Percentiles rank a stretch among this genome's conserved stretches.
phyloP scores from a whole-genome alignment of 1,140 invertebrate species.

The Dinoponera quadriceps region DNA sequence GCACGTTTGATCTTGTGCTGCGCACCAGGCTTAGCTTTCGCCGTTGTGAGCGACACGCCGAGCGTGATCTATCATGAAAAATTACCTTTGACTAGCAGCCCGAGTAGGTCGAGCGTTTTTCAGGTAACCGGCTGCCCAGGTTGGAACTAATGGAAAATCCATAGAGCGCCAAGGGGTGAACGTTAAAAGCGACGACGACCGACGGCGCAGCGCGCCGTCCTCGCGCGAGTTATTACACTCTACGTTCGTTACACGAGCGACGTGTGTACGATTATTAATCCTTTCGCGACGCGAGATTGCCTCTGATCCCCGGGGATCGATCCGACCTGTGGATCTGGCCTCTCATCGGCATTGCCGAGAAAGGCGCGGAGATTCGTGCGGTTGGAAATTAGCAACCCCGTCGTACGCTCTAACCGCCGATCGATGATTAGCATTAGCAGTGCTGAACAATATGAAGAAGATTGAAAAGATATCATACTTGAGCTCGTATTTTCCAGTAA shows the following conservation, averaged over 20 bases:
- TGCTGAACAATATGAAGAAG: too few species aligned
- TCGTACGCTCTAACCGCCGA: too few species aligned
- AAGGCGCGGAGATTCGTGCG: not conserved
- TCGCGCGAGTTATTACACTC: constrained; percentile 30
- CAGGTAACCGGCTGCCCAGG: constrained; percentile 70
- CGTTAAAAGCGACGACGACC: constrained; percentile 80
- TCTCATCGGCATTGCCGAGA: not conserved
- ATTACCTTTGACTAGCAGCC: constrained; percentile 85
- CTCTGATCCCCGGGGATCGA: not conserved
- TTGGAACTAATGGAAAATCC: constrained; percentile 83
- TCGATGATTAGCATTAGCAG: too few species aligned
- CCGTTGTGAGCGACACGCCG: constrained; percentile 81
- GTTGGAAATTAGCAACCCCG: not conserved
- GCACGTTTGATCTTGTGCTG: constrained; percentile 84
- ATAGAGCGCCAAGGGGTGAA: constrained; percentile 81
- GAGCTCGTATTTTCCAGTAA: too few species aligned
- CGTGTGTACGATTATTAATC: not conserved
- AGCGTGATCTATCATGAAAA: constrained; percentile 85
- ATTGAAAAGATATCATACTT: too few species aligned
- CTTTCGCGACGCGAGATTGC: not conserved
- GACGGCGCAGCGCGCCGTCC: constrained; percentile 39
- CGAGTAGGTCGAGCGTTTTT: constrained; percentile 71
- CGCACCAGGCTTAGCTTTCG: constrained; percentile 80
- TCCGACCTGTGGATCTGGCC: not conserved
- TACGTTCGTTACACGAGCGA: not conserved